These are phyloP conservation scores for Philhelius pedissequus DNA, from an alignment of 2,888 invertebrate species.

Conservation along the genomic window DNA sequence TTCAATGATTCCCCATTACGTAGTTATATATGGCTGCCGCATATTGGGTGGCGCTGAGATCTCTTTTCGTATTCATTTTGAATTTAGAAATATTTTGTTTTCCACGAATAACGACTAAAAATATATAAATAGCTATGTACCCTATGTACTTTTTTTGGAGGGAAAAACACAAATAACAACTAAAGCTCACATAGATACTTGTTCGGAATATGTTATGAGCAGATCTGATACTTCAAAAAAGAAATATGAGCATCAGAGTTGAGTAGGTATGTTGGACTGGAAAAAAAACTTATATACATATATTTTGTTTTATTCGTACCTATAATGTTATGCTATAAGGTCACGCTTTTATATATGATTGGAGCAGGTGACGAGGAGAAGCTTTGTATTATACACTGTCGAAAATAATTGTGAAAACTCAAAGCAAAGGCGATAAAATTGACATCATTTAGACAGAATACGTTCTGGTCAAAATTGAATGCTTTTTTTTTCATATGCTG, in stretches of 20 bases:
- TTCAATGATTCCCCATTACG: constrained; percentile 45
- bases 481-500: too few relatives aligned
- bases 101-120: constrained; percentile 18
- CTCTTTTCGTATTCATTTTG: constrained; percentile 6
- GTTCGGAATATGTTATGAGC: constrained; percentile 58
- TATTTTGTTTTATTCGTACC: constrained; percentile 43
- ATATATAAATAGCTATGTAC: background rate
- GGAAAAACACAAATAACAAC: constrained; percentile 2
- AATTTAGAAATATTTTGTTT: constrained; percentile 49
- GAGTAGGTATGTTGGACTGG: background rate
- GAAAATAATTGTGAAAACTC: background rate
- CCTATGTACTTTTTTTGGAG: background rate
- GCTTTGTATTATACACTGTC: background rate
- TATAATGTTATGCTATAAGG: constrained; percentile 4
- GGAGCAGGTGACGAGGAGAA: background rate
- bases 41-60: constrained; percentile 32
- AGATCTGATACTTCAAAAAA: constrained; percentile 25
- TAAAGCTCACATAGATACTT: constrained; percentile 31
- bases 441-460: too few relatives aligned
- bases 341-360: too few relatives aligned
- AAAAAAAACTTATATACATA: constrained; percentile 34
- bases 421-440: too few relatives aligned
- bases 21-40: constrained; percentile 8
- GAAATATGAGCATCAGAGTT: background rate
- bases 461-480: too few relatives aligned